These are phyloP conservation scores for Drosophila pandora DNA, from an alignment of 1,140 invertebrate genomes.

Conservation along the genomic window DNA sequence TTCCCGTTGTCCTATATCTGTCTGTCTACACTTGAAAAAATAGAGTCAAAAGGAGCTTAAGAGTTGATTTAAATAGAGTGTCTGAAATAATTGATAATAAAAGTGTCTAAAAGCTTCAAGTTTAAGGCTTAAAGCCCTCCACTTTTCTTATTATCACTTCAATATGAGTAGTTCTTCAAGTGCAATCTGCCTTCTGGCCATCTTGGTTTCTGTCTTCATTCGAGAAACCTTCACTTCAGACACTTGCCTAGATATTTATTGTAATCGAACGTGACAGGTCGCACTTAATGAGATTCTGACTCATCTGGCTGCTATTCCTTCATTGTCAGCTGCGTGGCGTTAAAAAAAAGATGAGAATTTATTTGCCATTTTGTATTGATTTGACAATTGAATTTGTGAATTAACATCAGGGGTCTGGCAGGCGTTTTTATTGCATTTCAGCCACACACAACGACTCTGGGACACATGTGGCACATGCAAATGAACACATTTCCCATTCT, in stretches of 20 bases:
- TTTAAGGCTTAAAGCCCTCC: too few species aligned
- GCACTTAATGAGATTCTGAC: constrained; percentile 28
- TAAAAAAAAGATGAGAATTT: constrained; percentile 46
- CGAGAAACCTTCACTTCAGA: constrained; percentile 10
- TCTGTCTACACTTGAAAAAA: constrained; percentile 7
- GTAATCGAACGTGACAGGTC: constrained; percentile 46
- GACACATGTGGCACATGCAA: constrained; percentile 40
- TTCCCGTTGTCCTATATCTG: constrained; percentile 8
- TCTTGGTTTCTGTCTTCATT: constrained; percentile 7
- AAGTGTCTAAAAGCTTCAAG: too few species aligned
- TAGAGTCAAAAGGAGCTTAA: background rate
- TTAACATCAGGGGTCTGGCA: constrained; percentile 37
- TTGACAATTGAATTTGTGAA: constrained; percentile 75
- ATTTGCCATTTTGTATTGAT: constrained; percentile 56
- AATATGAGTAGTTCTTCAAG: background rate
- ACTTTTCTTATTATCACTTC: too few species aligned
- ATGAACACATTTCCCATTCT: constrained; percentile 43
- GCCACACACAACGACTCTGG: constrained; percentile 6
- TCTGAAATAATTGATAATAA: too few species aligned
- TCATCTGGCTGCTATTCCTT: constrained; percentile 23
- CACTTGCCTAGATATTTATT: constrained; percentile 43
- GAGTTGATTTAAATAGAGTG: background rate
- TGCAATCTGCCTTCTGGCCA: constrained; percentile 8
- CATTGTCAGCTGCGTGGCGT: constrained; percentile 21
- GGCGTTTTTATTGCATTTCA: constrained; percentile 35